These are phyloP conservation scores for Actinia tenebrosa DNA, from an alignment of 64 coral and sea anemone species.

Conservation along the genomic window DNA sequence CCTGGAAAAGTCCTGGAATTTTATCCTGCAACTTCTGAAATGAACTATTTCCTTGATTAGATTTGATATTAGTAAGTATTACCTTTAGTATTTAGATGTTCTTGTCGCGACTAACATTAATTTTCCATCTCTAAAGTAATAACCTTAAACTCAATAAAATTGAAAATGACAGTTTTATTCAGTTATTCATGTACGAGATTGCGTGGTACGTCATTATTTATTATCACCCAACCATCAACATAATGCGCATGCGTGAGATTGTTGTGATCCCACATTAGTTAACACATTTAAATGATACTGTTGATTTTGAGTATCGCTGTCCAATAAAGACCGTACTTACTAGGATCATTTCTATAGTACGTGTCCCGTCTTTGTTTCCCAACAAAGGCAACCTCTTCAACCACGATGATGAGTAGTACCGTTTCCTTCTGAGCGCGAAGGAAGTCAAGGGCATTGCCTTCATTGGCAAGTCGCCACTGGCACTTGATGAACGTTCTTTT, in stretches of 20 bases:
- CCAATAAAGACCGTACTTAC: neutral
- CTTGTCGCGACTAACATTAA: no score
- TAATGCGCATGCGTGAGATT: neutral
- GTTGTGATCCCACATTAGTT: neutral
- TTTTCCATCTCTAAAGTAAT: no score
- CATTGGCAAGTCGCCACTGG: neutral
- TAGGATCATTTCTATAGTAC: slow-evolving; percentile 33
- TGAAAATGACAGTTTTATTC: no score
- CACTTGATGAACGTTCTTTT: slow-evolving; percentile 8
- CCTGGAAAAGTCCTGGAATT: no score
- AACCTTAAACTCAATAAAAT: no score
- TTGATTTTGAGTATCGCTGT: neutral
- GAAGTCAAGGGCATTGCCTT: slow-evolving; percentile 2
- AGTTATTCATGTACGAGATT: no score
- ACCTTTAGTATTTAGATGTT: no score
- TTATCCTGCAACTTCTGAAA: no score
- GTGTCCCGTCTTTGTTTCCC: slow-evolving; percentile 22
- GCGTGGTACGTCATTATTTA: no score
- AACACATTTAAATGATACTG: neutral
- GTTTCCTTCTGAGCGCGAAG: slow-evolving; percentile 17
- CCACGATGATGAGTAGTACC: neutral
- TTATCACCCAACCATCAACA: neutral
- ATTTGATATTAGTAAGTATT: no score
- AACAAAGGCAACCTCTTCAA: slow-evolving; percentile 7
- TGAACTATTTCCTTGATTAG: no score